Conservation (phyloP, 1,140 invertebrate genomes). For the Camponotus floridanus region DNA sequence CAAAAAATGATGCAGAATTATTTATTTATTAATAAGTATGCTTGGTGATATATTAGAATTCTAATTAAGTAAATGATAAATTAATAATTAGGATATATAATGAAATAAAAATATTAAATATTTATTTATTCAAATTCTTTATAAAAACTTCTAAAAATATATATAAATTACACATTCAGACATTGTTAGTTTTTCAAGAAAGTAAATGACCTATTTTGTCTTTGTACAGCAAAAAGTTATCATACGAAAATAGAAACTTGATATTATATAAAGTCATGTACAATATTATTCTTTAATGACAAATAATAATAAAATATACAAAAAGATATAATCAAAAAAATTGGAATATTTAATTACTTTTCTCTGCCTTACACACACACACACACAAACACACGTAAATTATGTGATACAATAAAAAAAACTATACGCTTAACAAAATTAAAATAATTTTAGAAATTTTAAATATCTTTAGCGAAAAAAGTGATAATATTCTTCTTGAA, state of each 20-base stretch:
- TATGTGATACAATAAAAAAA: neutral
- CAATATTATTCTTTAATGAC: neutral
- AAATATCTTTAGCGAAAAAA: constrained; percentile 20
- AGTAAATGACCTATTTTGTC: neutral
- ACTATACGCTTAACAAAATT: neutral
- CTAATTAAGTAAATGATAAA: neutral
- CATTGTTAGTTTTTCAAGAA: neutral
- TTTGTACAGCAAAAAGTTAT: neutral
- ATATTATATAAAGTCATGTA: neutral
- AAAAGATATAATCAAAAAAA: neutral
- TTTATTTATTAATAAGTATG: neutral
- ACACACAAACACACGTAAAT: neutral
- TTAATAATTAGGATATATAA: neutral
- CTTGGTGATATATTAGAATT: neutral
- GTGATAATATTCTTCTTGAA: constrained; percentile 19
- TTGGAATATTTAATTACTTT: neutral
- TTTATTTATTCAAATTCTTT: neutral
- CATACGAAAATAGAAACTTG: neutral
- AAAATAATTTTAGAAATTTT: neutral
- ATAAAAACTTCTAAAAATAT: neutral
- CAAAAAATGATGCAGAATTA: neutral
- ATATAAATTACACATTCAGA: neutral
- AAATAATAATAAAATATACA: neutral
- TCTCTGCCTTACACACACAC: neutral
- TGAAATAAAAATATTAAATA: neutral